Base-by-base conservation (phyloP, 2,113 vertebrate genomes). In the Pao palembangensis region DNA sequence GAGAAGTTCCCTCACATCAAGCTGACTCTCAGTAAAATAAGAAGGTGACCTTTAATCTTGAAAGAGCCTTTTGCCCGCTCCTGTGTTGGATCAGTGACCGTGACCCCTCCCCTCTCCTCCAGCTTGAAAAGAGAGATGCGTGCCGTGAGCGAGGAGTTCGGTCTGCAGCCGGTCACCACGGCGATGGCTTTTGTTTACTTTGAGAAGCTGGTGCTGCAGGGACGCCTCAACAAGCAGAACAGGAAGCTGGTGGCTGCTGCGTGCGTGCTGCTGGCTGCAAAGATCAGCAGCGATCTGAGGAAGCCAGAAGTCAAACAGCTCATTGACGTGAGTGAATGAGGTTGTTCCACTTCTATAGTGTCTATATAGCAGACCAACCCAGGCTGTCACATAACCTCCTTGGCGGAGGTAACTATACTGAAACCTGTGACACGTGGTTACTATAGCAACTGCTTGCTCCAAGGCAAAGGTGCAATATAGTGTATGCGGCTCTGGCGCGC, bases 101-200 rank as follows among this genome's bases (percentile, higher is more conserved):
- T 8, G 47, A 49, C n/a, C 6, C 28, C 17, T 15, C 18, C n/a
- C 52, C 47, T n/a, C 47, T 49, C 47, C n/a, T 28, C 38, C 56
- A 99, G 97, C 71, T 83, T 99, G 61, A 99, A 99, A 81, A 89
- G 96, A 65, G 97, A 99, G 71, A 99, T 99, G 95, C 90, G 93
- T 31, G 92, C 91, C 1, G 88, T 98, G 76, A 93, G 95, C 0
- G 93, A 95, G 67, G 96, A 99, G 76, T 95, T 93, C 67, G 87
- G 66, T n/a, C 87, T 99, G 62, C 95, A 99, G 90, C 95, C 95
- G 0, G 94, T 94, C 58, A 96, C 96, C 7, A 92, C 94, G 73
- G 94, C 95, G 31, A 96, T 98, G 95, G 93, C 95, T 28, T 99
- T 94, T n/a, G 97, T 98, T 70, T 98, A 98, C 92, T 99, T 99